Conservation (phyloP, 2,888 invertebrate genomes). For the Microctonus aethiopoides region DNA sequence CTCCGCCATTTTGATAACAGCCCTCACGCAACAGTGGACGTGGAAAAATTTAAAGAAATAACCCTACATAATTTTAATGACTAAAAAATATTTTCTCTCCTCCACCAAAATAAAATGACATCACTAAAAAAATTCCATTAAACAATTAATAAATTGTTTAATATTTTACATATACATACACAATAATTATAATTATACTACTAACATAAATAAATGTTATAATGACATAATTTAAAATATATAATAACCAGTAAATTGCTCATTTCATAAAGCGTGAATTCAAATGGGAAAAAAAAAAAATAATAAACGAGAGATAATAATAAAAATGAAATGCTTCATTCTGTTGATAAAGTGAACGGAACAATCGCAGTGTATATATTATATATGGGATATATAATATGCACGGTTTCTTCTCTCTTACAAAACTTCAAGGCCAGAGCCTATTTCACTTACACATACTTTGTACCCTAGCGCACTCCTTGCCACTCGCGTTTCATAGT, state of each 20-base stretch:
- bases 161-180: too few relatives aligned
- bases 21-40: background rate
- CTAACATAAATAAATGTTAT: too few relatives aligned
- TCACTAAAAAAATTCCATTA: too few relatives aligned
- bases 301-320: background rate
- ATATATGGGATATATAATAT: constrained; percentile 37
- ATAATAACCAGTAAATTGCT: too few relatives aligned
- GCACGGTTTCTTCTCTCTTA: constrained; percentile 44
- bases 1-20: constrained; percentile 56
- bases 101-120: too few relatives aligned
- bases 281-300: background rate
- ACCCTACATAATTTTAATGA: too few relatives aligned
- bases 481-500: constrained; percentile 25
- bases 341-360: background rate
- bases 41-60: background rate
- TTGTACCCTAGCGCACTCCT: constrained; percentile 42
- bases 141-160: too few relatives aligned
- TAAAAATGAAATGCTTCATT: background rate
- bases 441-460: constrained; percentile 46
- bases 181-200: too few relatives aligned
- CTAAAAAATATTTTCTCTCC: too few relatives aligned
- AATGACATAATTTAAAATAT: too few relatives aligned
- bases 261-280: background rate
- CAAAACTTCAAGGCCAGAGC: constrained; percentile 50
- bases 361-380: background rate